phyloP scores from a whole-genome alignment of 2,888 invertebrate genomes.

The Phyllotreta cruciferae region DNA sequence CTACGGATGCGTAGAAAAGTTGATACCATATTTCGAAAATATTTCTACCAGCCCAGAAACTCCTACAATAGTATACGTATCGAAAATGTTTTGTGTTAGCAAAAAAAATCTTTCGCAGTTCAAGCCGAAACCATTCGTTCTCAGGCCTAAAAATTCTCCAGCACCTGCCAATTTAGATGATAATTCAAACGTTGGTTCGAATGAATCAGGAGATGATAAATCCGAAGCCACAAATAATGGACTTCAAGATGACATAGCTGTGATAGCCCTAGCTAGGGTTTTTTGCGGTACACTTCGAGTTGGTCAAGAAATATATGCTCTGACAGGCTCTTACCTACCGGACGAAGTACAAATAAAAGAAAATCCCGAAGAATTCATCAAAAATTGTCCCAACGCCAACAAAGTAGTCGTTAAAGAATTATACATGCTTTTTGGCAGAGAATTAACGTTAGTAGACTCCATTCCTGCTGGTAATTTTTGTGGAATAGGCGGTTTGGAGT shows the following conservation, averaged over 20 bases:
- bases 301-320: constrained; percentile 81
- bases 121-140: constrained; percentile 76
- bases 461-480: constrained; percentile 92
- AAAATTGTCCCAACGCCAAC: constrained; percentile 61
- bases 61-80: constrained; percentile 77
- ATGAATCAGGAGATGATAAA: constrained; percentile 44
- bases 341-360: constrained; percentile 44
- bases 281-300: constrained; percentile 84
- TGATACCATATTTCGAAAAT: constrained; percentile 46
- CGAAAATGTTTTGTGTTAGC: constrained; percentile 91
- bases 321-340: constrained; percentile 91
- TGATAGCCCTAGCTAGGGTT: constrained; percentile 91
- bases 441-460: constrained; percentile 78
- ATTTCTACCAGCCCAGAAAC: constrained; percentile 61
- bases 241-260: constrained; percentile 63
- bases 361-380: constrained; percentile 35
- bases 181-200: constrained; percentile 34
- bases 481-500: constrained; percentile 86
- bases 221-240: constrained; percentile 52
- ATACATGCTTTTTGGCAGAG: constrained; percentile 93
- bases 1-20: constrained; percentile 73
- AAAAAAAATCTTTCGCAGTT: constrained; percentile 78
- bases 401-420: constrained; percentile 73
- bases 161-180: neutral
- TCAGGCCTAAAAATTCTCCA: constrained; percentile 58